Evolutionary conservation across 2,888 invertebrate genomes (phyloP), one percentile per base, ranked within the genome.

Genomic region (Epirrhoe tristata): DNA sequence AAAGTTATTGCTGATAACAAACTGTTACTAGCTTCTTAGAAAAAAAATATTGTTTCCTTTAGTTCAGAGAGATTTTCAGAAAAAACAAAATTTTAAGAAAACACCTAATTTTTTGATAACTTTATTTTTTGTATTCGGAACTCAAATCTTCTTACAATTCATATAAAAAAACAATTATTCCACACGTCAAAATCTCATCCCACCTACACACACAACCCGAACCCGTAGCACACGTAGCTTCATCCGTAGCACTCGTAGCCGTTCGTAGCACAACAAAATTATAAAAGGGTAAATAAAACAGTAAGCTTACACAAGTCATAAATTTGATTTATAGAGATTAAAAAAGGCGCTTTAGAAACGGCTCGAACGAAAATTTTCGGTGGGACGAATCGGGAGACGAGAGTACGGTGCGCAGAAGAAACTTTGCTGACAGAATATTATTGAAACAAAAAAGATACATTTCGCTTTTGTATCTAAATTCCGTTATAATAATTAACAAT

Each of bases 261-360:
- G 8, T 14, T 52, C 51, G 58, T 59, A 61, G 84, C 84, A 81
- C 87, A 88, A 89, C 90, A 88, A 89, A 92, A 93, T 93, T 93
- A 93, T 92, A 89, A 92, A 93, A 91, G 92, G 93, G 93, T 93
- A 93, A 93, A 93, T 93, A 93, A 92, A 93, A 93, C 93, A 93
- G 91, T 91, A 91, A 93, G 93, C 93, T 93, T 93, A 93, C 92
- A 93, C 93, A 93, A 93, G 90, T 93, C 93, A 93, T 93, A 93
- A 93, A 93, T 93, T 92, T 93, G 93, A 93, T 93, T 93, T 93
- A 93, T 93, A 90, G 93, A 93, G 93, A 93, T 93, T 93, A 93
- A 93, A 93, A 93, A 93, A 93, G 93, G 91, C 91, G 93, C 92
- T 91, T 91, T 92, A 90, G 91, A 90, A 90, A 90, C 88, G 88